Conservation (phyloP, 2,888 invertebrate species). For the Xylota segnis region DNA sequence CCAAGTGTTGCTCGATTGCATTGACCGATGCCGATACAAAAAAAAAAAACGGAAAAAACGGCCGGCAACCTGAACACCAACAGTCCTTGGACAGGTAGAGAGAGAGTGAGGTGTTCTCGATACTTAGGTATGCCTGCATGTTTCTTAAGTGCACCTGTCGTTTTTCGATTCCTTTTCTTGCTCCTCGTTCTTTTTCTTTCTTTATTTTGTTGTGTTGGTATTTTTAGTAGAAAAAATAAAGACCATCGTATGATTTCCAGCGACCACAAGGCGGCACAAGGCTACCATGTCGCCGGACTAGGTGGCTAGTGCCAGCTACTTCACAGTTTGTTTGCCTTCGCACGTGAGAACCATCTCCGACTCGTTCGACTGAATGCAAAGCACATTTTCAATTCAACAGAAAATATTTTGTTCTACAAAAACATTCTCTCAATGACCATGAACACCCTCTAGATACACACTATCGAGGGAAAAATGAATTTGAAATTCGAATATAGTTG, state of each 20-base stretch:
- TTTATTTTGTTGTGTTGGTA: constrained; percentile 38
- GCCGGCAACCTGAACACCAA: constrained; percentile 37
- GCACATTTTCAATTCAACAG: not conserved
- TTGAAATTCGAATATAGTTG: not conserved
- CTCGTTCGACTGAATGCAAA: not conserved
- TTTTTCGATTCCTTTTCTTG: constrained; percentile 66
- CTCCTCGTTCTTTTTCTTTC: constrained; percentile 49
- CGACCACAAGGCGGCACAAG: constrained; percentile 41
- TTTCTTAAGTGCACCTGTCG: constrained; percentile 72
- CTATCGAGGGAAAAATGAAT: not conserved
- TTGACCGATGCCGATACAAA: constrained; percentile 41
- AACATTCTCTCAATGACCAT: not conserved
- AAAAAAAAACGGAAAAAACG: too few species aligned
- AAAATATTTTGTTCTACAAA: not conserved
- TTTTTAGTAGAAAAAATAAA: constrained; percentile 33
- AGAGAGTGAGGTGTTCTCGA: constrained; percentile 17
- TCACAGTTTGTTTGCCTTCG: constrained; percentile 30
- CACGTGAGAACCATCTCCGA: constrained; percentile 21
- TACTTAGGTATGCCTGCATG: constrained; percentile 36
- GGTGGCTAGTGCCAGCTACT: constrained; percentile 30
- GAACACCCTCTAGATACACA: not conserved
- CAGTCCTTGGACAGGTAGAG: constrained; percentile 58
- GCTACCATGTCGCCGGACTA: constrained; percentile 34
- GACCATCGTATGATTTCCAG: constrained; percentile 43
- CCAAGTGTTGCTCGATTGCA: constrained; percentile 59